Base-by-base conservation (phyloP, 2,113 vertebrate species). In the Trematomus loennbergii region DNA sequence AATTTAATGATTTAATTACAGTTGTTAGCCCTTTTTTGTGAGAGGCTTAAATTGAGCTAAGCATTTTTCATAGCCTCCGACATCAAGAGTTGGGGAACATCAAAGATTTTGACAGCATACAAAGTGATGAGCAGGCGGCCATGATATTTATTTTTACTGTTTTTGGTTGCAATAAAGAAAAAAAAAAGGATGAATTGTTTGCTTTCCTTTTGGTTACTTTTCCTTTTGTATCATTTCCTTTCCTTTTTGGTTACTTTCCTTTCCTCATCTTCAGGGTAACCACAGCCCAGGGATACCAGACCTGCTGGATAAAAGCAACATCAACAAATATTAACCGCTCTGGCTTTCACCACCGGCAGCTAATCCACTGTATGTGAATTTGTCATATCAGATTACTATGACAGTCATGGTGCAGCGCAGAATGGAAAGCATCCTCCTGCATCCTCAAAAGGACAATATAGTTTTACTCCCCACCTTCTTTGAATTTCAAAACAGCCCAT, bases 1-100 rank as follows among this genome's bases (percentile, higher is more conserved):
- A 98, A 98, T 99, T 99, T 99, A 99, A 99, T 99, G 98, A 99
- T 99, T 99, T 99, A 99, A 99, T 99, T 99, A 99, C 97, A 98
- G 97, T 98, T 99, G 98, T 99, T 99, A 99, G 97, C 96, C 96
- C 96, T 97, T 98, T 98, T 99, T 99, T 97, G 97, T 96, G 94
- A 97, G 97, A 97, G 97, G 98, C 97, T 98, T 98, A 99, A 99
- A 99, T 99, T 97, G 97, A 98, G 98, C 97, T 98, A 97, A 98
- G 97, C 97, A 97, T 99, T 99, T 99, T 99, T 98, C 97, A 98
- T 97, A 99, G 97, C 96, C 97, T 94, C 96, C 96, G 96, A 98
- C 97, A 99, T 99, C 97, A 98, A 98, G 97, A 98, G 97, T 97
- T 95, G 93, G 94, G 94, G 94, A 97, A 97, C 97, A 98, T 99